Evolutionary conservation across 2,797 vertebrate species (phyloP).

Genomic region (Muraenolepis orangiensis): DNA sequence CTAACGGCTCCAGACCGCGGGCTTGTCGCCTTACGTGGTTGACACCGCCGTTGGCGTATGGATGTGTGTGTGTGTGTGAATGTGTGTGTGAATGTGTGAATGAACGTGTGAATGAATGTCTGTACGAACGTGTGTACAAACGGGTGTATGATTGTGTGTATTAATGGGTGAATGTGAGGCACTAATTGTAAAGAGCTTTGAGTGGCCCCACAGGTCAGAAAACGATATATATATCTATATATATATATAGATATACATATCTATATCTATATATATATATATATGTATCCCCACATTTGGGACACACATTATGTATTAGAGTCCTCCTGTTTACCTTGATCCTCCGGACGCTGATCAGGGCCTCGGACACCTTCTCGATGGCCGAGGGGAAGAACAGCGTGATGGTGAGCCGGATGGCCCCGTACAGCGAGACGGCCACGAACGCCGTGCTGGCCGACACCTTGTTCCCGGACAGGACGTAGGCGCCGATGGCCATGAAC

Average conservation of each 20-base stretch:
- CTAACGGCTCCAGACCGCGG: neutral
- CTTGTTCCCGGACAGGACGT: slow-evolving; percentile 80
- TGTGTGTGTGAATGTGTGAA: neutral
- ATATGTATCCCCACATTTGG: too few relatives aligned
- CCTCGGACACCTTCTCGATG: slow-evolving; percentile 84
- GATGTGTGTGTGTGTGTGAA: neutral
- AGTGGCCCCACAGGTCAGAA: slow-evolving; percentile 4
- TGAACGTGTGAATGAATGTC: neutral
- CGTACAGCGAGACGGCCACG: slow-evolving; percentile 86
- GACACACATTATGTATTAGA: too few relatives aligned
- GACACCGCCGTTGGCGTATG: neutral
- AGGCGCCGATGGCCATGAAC: slow-evolving; percentile 87
- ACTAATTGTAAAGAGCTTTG: neutral
- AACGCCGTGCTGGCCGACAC: slow-evolving; percentile 87
- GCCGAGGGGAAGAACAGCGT: slow-evolving; percentile 92
- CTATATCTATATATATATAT: too few relatives aligned
- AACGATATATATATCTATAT: too few relatives aligned
- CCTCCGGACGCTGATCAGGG: slow-evolving; percentile 85
- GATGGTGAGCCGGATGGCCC: slow-evolving; percentile 85
- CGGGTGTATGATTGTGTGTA: neutral
- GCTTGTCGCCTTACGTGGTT: neutral
- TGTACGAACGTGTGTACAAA: neutral
- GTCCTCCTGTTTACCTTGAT: slow-evolving; percentile 82
- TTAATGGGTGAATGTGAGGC: neutral
- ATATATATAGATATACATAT: too few relatives aligned